phyloP scores from a whole-genome alignment of 2,113 vertebrate genomes.

The Tricholaema leucomelas region DNA sequence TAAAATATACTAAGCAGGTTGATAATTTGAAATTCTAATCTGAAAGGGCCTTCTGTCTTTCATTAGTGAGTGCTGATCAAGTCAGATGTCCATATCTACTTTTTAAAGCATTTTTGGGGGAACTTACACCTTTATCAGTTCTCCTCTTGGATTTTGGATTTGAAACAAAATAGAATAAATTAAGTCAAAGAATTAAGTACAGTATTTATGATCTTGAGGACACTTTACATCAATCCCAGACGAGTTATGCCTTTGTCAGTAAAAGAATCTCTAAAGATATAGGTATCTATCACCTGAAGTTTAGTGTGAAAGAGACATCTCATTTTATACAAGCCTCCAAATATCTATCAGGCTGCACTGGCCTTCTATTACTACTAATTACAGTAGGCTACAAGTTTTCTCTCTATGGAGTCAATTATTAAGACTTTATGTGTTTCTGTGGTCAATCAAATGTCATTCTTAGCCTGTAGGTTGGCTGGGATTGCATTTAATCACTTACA shows the following conservation, averaged over 20 bases:
- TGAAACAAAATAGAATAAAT: background rate
- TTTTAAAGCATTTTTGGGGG: background rate
- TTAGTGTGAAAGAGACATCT: slow-evolving; percentile 20
- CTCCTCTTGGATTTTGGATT: background rate
- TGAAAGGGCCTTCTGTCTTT: background rate
- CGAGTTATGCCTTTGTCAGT: background rate
- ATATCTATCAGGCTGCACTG: background rate
- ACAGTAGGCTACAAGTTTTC: too few relatives aligned
- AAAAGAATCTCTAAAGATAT: background rate
- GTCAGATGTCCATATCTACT: background rate
- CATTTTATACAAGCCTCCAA: slow-evolving; percentile 42
- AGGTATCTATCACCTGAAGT: background rate
- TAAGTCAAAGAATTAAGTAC: background rate
- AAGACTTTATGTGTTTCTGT: too few relatives aligned
- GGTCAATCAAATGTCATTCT: too few relatives aligned
- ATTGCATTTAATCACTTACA: too few relatives aligned
- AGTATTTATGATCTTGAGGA: background rate
- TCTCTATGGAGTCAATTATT: too few relatives aligned
- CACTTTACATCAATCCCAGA: background rate
- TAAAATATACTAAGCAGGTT: background rate
- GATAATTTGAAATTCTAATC: background rate
- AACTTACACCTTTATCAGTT: background rate
- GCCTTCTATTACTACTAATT: background rate
- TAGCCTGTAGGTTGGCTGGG: too few relatives aligned
- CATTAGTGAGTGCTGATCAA: background rate